phyloP scores from a whole-genome alignment of 2,113 vertebrate genomes.

The Passer domesticus region DNA sequence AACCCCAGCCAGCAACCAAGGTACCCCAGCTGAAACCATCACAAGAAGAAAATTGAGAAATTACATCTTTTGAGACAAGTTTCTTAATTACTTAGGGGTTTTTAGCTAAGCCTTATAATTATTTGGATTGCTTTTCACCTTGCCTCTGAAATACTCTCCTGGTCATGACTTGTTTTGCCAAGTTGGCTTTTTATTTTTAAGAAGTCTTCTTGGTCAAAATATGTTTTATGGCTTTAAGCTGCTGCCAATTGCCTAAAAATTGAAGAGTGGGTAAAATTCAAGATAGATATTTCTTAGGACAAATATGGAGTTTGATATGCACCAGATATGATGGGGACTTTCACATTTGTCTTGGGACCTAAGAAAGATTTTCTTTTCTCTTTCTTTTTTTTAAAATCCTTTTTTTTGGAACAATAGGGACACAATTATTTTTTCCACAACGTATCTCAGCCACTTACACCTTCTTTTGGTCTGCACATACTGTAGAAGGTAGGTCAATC shows the following conservation, averaged over 20 bases:
- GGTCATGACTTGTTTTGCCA: neutral
- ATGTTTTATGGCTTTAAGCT: neutral
- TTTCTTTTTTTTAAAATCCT: too few relatives aligned
- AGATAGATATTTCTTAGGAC: neutral
- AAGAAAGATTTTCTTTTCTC: neutral
- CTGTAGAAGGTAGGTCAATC: neutral
- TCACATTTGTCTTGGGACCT: neutral
- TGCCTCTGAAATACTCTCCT: neutral
- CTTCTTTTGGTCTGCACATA: neutral
- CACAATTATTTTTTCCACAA: neutral
- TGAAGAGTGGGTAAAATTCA: neutral
- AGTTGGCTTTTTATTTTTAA: neutral
- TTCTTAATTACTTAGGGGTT: neutral
- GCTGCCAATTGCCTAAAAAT: neutral
- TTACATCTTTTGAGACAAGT: neutral
- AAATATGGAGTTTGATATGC: neutral
- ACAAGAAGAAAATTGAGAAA: neutral
- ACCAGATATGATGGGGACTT: neutral
- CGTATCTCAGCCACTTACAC: neutral
- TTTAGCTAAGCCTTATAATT: neutral
- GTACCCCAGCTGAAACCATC: neutral
- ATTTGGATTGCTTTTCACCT: neutral
- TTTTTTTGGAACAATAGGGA: neutral
- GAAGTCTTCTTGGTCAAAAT: neutral
- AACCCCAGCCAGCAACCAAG: neutral